Evolutionary conservation across 2,113 vertebrate species (phyloP).

Genomic region (Pristiophorus japonicus): DNA sequence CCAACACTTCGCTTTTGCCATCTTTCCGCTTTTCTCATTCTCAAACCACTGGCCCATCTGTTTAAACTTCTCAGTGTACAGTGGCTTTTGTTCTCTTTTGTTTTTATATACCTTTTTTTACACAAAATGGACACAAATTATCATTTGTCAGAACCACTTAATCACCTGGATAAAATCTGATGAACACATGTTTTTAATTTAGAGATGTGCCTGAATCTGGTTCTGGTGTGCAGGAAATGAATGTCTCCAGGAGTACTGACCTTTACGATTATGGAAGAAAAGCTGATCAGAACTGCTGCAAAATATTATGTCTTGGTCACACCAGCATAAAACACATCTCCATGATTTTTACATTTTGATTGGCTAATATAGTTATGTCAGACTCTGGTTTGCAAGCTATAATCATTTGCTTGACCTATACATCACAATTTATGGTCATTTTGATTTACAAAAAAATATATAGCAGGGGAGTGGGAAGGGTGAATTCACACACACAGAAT

Average conservation of each 20-base stretch:
- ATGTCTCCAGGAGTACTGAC: slow-evolving; percentile 27
- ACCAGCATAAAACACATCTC: not conserved
- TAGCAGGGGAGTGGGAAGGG: not conserved
- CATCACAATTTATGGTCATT: not conserved
- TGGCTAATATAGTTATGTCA: not conserved
- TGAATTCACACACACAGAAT: not conserved
- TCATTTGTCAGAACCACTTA: slow-evolving; percentile 37
- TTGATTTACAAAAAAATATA: not conserved
- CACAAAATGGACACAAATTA: slow-evolving; percentile 31
- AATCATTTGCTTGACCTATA: not conserved
- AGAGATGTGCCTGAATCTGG: slow-evolving; percentile 25
- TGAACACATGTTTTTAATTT: slow-evolving; percentile 3
- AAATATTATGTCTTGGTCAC: not conserved
- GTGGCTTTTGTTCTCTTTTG: slow-evolving; percentile 22
- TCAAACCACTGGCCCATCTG: not conserved
- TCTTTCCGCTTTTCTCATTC: slow-evolving; percentile 42
- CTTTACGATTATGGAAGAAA: not conserved
- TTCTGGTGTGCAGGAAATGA: slow-evolving; percentile 33
- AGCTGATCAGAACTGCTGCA: not conserved
- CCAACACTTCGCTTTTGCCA: slow-evolving; percentile 47
- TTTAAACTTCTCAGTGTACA: slow-evolving; percentile 28
- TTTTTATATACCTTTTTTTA: not conserved
- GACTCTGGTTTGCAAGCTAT: not conserved
- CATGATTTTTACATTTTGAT: not conserved
- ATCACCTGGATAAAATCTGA: slow-evolving; percentile 26